phyloP scores from a whole-genome alignment of 2,113 vertebrate species.

The Semnornis frantzii region DNA sequence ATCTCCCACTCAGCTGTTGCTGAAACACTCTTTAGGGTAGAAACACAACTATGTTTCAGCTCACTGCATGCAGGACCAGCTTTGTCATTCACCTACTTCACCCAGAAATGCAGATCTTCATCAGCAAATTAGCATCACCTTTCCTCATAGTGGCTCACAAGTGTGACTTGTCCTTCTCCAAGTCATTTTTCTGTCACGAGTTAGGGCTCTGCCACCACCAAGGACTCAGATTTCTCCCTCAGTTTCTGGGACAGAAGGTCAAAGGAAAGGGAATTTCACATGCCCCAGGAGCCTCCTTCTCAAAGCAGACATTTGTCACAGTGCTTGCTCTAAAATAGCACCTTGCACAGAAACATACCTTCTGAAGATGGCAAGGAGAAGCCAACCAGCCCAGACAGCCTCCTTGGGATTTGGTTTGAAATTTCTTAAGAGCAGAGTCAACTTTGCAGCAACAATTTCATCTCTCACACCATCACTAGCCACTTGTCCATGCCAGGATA shows the following conservation, averaged over 20 bases:
- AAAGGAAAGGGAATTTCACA: neutral
- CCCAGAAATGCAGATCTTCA: neutral
- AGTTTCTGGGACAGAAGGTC: neutral
- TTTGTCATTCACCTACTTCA: neutral
- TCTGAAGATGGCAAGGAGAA: neutral
- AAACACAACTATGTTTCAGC: neutral
- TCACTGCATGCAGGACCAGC: neutral
- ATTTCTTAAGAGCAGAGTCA: neutral
- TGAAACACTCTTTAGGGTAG: neutral
- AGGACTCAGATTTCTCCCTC: neutral
- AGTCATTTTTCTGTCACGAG: accelerated
- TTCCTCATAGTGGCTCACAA: neutral
- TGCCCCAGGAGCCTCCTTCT: neutral
- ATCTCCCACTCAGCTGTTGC: neutral
- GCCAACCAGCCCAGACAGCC: neutral
- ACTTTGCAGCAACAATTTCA: neutral
- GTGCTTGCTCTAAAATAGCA: neutral
- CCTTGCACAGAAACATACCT: accelerated
- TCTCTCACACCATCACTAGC: neutral
- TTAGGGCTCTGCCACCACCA: neutral
- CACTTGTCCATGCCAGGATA: neutral
- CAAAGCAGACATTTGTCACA: neutral
- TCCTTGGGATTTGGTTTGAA: accelerated
- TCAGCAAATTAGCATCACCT: neutral
- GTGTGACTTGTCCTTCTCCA: neutral